These are phyloP conservation scores for Beris chalybata DNA, from an alignment of 2,888 invertebrate genomes.

Conservation along the genomic window DNA sequence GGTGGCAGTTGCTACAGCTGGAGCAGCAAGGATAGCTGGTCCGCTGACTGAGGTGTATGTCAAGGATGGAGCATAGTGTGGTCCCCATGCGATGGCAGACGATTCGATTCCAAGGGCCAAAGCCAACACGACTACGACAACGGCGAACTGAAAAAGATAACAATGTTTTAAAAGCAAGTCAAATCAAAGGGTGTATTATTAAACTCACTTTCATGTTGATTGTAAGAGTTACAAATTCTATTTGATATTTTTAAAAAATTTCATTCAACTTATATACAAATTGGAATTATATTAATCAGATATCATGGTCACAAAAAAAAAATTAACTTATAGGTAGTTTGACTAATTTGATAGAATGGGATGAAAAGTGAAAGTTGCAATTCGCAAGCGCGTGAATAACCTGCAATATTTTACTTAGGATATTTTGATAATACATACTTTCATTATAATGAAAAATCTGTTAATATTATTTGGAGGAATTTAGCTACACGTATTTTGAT, in stretches of 20 bases:
- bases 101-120: conserved; percentile 41
- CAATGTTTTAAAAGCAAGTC: not conserved
- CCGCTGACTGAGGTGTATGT: conserved; percentile 43
- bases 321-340: not conserved
- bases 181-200: not conserved
- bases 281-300: no score
- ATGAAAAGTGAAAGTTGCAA: no score
- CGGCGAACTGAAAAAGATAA: conserved; percentile 44
- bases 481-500: no score
- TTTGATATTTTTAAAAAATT: conserved; percentile 2
- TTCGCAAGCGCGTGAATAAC: no score
- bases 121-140: conserved; percentile 49
- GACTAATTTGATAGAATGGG: no score
- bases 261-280: not conserved
- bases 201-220: conserved; percentile 21
- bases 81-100: conserved; percentile 40
- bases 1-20: no score
- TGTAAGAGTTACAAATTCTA: not conserved
- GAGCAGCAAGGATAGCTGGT: conserved; percentile 35
- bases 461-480: no score
- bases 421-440: no score
- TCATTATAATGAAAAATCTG: no score
- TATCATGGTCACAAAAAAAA: no score
- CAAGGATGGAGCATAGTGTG: conserved; percentile 35
- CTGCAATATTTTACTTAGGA: no score